Evolutionary conservation across 2,888 invertebrate species (phyloP).

Genomic region (Rhimphoctona megacephalus): DNA sequence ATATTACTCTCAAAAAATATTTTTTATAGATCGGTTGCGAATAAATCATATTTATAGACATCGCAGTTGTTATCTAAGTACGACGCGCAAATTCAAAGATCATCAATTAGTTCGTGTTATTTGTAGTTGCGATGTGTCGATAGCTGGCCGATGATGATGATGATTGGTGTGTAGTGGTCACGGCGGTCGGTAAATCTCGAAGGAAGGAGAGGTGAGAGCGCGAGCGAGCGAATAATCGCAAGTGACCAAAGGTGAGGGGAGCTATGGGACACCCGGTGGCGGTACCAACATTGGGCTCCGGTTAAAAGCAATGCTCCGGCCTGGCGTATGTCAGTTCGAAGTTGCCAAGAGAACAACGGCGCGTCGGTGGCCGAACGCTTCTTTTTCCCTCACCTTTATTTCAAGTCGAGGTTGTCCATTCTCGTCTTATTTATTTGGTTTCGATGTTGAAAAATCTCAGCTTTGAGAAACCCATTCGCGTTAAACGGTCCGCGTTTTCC

Average conservation of each 20-base stretch:
- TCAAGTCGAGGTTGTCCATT: constrained; percentile 9
- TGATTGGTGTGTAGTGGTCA: background rate
- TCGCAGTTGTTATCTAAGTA: background rate
- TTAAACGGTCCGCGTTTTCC: constrained; percentile 13
- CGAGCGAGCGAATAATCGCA: constrained; percentile 58
- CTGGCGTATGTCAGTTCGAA: constrained; percentile 80
- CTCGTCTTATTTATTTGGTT: constrained; percentile 15
- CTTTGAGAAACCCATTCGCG: background rate
- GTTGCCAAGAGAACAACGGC: constrained; percentile 73
- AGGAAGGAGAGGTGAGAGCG: constrained; percentile 49
- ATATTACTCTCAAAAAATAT: background rate
- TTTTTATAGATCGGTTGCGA: background rate
- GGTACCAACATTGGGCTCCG: constrained; percentile 83
- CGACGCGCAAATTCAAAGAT: constrained; percentile 5
- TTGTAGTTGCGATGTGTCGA: background rate
- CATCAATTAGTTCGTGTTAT: constrained; percentile 3
- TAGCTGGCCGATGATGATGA: constrained; percentile 20
- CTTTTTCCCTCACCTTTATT: constrained; percentile 34
- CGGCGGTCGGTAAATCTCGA: constrained; percentile 44
- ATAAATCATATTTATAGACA: constrained; percentile 9
- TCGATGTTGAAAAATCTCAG: background rate
- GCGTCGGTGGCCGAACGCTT: constrained; percentile 73
- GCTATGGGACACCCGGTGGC: constrained; percentile 70
- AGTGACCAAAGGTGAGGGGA: constrained; percentile 66
- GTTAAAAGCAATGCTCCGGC: constrained; percentile 84